These are phyloP conservation scores for Aphaenogaster ashmeadi DNA, from an alignment of 1,140 invertebrate genomes.

Conservation along the genomic window DNA sequence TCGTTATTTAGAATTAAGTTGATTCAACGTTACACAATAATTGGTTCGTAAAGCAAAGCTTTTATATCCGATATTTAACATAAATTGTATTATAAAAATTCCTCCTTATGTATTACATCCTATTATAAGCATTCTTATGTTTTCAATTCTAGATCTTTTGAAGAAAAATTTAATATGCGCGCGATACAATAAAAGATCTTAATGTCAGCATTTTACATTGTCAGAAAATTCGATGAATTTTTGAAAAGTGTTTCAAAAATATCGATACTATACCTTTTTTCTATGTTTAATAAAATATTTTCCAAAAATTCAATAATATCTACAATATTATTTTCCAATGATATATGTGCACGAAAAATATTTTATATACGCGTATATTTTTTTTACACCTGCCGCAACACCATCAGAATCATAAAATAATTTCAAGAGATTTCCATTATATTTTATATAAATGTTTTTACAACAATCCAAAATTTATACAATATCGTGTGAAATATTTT, in stretches of 20 bases:
- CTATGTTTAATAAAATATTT: slow-evolving; percentile 3
- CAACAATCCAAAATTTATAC: neutral
- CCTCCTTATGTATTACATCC: neutral
- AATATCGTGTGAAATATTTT: neutral
- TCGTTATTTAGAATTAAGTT: slow-evolving; percentile 4
- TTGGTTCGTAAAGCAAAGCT: neutral
- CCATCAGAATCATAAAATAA: slow-evolving; percentile 4
- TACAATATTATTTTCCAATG: neutral
- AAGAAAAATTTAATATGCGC: neutral
- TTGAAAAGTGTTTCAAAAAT: neutral
- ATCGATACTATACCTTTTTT: neutral
- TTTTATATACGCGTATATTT: slow-evolving; percentile 9
- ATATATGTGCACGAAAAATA: neutral
- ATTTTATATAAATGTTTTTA: slow-evolving; percentile 31
- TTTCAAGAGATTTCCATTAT: neutral
- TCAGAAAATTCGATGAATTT: neutral
- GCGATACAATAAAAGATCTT: neutral
- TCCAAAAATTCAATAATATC: slow-evolving; percentile 9
- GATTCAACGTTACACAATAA: slow-evolving; percentile 1
- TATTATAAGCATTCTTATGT: neutral
- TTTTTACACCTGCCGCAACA: neutral
- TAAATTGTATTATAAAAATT: slow-evolving; percentile 1
- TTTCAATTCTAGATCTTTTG: neutral
- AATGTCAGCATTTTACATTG: neutral
- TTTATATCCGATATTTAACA: neutral